Percentiles rank a stretch among this genome's conserved stretches.
Conservation (phyloP, 2,797 vertebrate genomes). For the Cirrhinus molitorella region DNA sequence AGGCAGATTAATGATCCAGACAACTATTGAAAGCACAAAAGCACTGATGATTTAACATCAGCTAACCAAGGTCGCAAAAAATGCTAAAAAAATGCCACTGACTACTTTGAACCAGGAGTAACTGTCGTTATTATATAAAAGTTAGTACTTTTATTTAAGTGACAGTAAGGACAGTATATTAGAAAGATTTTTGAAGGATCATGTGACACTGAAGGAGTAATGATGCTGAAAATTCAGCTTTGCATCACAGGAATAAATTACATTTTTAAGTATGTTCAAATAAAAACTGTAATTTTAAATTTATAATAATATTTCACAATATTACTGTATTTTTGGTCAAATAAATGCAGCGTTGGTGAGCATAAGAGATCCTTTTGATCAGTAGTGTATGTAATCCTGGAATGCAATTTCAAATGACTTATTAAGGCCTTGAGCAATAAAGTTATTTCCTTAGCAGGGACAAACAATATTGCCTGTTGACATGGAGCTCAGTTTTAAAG, state of each 20-base stretch:
- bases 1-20: slow-evolving; percentile 36
- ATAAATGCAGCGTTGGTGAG: neutral
- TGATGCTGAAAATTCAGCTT: neutral
- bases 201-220: neutral
- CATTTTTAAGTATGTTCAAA: neutral
- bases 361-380: neutral
- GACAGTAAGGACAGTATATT: neutral
- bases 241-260: neutral
- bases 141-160: neutral
- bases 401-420: slow-evolving; percentile 23
- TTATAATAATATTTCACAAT: neutral
- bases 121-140: neutral
- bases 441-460: neutral
- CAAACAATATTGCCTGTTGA: neutral
- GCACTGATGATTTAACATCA: slow-evolving; percentile 9
- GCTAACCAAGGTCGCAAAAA: slow-evolving; percentile 6
- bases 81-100: neutral
- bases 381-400: neutral
- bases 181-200: neutral
- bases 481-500: neutral
- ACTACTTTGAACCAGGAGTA: neutral
- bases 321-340: neutral
- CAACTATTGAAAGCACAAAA: slow-evolving; percentile 12
- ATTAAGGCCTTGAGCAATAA: slow-evolving; percentile 20
- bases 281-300: neutral